phyloP scores from a whole-genome alignment of 2,888 invertebrate genomes.

The Stenichneumon culpator region DNA sequence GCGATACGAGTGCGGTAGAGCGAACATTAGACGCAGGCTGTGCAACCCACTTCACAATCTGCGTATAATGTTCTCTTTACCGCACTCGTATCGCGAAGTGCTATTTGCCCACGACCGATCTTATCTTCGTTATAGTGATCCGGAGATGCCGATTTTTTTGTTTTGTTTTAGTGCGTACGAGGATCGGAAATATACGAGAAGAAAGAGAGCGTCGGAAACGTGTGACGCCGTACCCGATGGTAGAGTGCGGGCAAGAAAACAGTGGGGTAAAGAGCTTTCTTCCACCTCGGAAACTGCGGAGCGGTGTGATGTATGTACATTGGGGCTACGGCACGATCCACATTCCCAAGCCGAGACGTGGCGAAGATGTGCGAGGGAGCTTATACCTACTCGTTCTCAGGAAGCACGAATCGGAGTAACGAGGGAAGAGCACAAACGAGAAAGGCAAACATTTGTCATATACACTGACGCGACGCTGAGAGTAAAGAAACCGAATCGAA shows the following conservation, averaged over 20 bases:
- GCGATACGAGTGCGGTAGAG: no score
- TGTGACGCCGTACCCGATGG: conserved; percentile 38
- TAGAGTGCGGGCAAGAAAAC: conserved; percentile 41
- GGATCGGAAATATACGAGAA: neutral
- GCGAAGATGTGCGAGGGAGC: conserved; percentile 12
- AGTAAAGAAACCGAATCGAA: conserved; percentile 21
- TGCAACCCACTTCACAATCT: no score
- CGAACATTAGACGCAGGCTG: neutral
- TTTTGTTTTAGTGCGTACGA: neutral
- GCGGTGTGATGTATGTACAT: conserved; percentile 7
- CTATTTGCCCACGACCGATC: neutral
- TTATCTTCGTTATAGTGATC: neutral
- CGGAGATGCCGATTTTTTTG: neutral
- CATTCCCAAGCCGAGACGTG: conserved; percentile 36
- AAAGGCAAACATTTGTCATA: conserved; percentile 61
- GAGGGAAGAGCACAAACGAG: conserved; percentile 31
- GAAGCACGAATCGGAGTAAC: conserved; percentile 50
- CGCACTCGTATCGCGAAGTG: neutral
- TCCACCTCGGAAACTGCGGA: conserved; percentile 34
- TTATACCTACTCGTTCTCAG: conserved; percentile 35
- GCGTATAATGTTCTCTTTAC: neutral
- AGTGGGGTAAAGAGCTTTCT: conserved; percentile 47
- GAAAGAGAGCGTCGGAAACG: conserved; percentile 22
- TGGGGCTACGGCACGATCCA: conserved; percentile 32
- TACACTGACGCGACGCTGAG: conserved; percentile 4